Evolutionary conservation across 2,797 vertebrate genomes (phyloP), one percentile per base, ranked within the genome.

Genomic region (Margarornis squamiger): DNA sequence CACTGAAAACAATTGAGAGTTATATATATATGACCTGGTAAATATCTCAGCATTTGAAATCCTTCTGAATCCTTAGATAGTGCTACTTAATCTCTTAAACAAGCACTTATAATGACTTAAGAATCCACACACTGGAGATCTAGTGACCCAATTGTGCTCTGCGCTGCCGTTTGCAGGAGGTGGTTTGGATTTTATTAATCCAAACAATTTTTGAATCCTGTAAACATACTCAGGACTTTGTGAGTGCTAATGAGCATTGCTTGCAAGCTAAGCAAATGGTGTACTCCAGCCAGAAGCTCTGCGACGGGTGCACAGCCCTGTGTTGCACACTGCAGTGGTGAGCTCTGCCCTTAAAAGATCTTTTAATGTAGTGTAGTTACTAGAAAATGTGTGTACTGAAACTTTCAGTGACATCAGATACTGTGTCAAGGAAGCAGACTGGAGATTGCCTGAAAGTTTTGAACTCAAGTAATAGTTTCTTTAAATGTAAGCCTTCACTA

Each of bases 81-180:
- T 54, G 67, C 67, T 85, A 72, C 46, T 92, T 90, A 90, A 92
- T 90, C 74, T 92, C 83, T 92, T 86, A 87, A 93, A 92, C 20
- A 27, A 41, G 49, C 24, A 51, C n/a, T 62, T 92, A 21, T 6
- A 67, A 74, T 74, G 38, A 79, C 57, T 88, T 88, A 70, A 65
- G 77, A 52, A 81, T 88, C 38, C 66, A 61, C 54, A 76, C 29
- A 4, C 52, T 79, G 46, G 46, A 65, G 52, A 59, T 67, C 66
- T 65, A 45, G 41, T 90, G 83, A 90, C 83, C 83, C 43, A 74
- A 0, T 72, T 95, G 85, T 70, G 27, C 26, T 90, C 62, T 55
- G 34, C 55, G 17, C 45, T 86, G 62, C 66, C 23, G 0, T 39
- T 14, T 72, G 17, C 1, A 1, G 49, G 16, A 62, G 21, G 17